Base-by-base conservation (phyloP, 2,888 invertebrate species). In the Xestia sexstrigata region DNA sequence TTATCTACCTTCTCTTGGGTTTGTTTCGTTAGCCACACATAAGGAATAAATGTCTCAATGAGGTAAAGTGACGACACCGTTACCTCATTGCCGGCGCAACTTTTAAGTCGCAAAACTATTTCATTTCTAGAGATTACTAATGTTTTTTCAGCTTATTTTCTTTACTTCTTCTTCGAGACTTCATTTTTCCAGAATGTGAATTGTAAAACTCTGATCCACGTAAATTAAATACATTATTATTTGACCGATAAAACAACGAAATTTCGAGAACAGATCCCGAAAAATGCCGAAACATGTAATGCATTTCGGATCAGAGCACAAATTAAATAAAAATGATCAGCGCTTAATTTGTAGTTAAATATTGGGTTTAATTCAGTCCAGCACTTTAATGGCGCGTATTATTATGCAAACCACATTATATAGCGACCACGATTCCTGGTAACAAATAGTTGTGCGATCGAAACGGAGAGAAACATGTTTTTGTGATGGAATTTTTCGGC, bases 271-370 rank as follows among this genome's bases (percentile, higher is more conserved):
- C 49, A 30, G 52, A 78, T 79, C 69, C 49, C 42, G 8, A 47
- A 76, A 70, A 60, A 23, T 7, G 13, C 13, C 26, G 20, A 35
- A 76, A 71, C 35, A 75, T 45, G 74, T 72, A 58, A 67, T 30
- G 35, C 30, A 35, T 85, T 73, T 17, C 58, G 20, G 67, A 80
- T 63, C 80, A 70, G 42, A 15, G 45, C 23, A 63, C 66, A 78
- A 75, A 81, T 83, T 71, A 81, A 85, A 82, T 82, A 75, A 78
- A 81, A 81, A 55, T 67, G 74, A 81, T 78, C 82, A 62, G 20
- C 42, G 20, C 39, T 70, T 60, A 49, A 72, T 72, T 67, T 79
- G 70, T 85, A 75, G 63, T 82, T 82, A 76, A 82, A 75, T 23
- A 65, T 62, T 62, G 65, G 42, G 62, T 77, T 82, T 74, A 84